Evolutionary conservation across 2,113 vertebrate genomes (phyloP).

Genomic region (Vimba vimba): DNA sequence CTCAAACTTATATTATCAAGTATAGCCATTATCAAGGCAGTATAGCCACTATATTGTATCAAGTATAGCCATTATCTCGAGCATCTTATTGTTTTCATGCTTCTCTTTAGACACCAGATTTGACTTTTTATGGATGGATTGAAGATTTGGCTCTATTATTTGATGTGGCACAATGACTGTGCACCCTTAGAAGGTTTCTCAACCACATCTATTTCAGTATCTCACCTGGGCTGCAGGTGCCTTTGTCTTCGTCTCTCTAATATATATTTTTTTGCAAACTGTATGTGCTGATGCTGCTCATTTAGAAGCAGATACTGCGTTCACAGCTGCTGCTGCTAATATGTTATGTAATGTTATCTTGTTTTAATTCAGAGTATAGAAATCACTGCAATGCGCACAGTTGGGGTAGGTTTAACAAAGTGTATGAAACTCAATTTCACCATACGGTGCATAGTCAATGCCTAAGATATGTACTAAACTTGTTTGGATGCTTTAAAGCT

Average conservation of each 20-base stretch:
- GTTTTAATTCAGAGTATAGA: conserved; percentile 28
- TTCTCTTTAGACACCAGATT: neutral
- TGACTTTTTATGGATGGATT: neutral
- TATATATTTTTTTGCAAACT: neutral
- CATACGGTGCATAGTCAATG: conserved; percentile 40
- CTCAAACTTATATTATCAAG: neutral
- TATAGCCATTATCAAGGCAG: neutral
- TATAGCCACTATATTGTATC: too few species aligned
- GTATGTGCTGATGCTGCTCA: conserved; percentile 24
- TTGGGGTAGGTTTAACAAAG: conserved; percentile 8
- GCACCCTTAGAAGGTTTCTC: neutral
- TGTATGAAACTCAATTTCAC: neutral
- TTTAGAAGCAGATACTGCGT: neutral
- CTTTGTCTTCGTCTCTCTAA: neutral
- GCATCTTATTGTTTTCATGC: neutral
- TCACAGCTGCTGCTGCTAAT: conserved; percentile 35
- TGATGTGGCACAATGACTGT: neutral
- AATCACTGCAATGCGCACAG: conserved; percentile 1
- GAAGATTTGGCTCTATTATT: neutral
- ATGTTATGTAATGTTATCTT: neutral
- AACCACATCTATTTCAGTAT: conserved; percentile 4
- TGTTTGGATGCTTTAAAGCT: neutral
- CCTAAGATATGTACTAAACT: conserved; percentile 22
- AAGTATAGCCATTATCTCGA: neutral
- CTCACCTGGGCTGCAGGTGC: conserved; percentile 31